Base-by-base conservation (phyloP, 1,140 invertebrate species). In the Plutomurus gul region DNA sequence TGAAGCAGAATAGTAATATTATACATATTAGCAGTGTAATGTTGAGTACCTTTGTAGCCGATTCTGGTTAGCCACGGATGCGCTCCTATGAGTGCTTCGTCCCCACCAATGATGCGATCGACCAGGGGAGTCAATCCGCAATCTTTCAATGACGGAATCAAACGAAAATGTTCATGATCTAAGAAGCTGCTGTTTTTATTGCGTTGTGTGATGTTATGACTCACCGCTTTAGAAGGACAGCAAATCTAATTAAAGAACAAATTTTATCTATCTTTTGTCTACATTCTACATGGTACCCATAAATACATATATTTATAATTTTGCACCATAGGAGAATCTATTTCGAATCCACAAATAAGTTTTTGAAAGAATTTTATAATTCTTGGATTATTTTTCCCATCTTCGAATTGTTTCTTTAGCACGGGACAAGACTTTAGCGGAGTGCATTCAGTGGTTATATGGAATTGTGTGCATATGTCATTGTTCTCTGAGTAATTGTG, bases 301-400 rank as follows among this genome's bases (percentile, higher is more conserved):
- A 30, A 20, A 51, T 76, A 18, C 10, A 8, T 72, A 33, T 22
- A 72, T 6, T 40, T 10, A n/a, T 4, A 39, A 76, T 18, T 11
- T n/a, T n/a, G n/a, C n/a, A 76, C 75, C 20, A 37, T 76, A 1
- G 75, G 75, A 30, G 25, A 25, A 8, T 30, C 37, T 4, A 36
- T 16, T 10, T 56, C n/a, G 18, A 76, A 76, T 60, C 49, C 75
- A 37, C 75, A 76, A 37, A 33, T 76, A 13, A 76, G 49, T 36
- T 76, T 76, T n/a, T 65, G 56, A 30, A 65, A 49, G 20, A 18
- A 49, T 20, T 49, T 49, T 3, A 49, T 49, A 8, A 49, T 49
- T 49, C 20, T 16, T n/a, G 46, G 13, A 8, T 49, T 49, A 18
- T 8, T 1, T 49, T n/a, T 49, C 20, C 46, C 46, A 18, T 49